Percentiles rank a stretch among this genome's conserved stretches.
Conservation (phyloP, 2,113 vertebrate genomes). For the Perccottus glenii region DNA sequence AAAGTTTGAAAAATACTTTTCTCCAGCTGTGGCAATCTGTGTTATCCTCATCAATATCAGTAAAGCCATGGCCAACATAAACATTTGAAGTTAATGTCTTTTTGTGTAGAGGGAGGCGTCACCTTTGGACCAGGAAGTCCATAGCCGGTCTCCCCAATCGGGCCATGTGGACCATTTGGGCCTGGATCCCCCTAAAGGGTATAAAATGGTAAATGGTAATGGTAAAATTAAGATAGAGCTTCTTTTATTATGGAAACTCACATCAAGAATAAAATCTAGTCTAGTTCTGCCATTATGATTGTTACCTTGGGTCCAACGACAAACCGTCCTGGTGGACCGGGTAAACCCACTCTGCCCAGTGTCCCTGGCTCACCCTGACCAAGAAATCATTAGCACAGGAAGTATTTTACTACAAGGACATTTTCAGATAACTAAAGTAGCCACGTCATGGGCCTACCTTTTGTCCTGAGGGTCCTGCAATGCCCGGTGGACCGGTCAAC, state of each 20-base stretch:
- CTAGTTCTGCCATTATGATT: too few relatives aligned
- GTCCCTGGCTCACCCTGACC: conserved; percentile 86
- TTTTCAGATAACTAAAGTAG: not conserved
- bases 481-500: conserved; percentile 82
- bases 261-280: conserved; percentile 23
- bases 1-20: conserved; percentile 6
- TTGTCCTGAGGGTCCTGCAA: conserved; percentile 84
- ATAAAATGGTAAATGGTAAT: not conserved
- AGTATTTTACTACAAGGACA: not conserved
- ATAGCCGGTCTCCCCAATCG: conserved; percentile 87
- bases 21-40: not conserved
- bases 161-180: conserved; percentile 82
- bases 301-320: conserved; percentile 86
- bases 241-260: not conserved
- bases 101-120: conserved; percentile 6
- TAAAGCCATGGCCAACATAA: not conserved
- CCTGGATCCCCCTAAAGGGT: conserved; percentile 84
- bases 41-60: not conserved
- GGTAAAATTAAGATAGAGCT: too few relatives aligned
- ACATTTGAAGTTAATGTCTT: not conserved
- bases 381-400: not conserved
- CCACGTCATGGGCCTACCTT: conserved; percentile 74
- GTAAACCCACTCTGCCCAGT: conserved; percentile 81
- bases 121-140: conserved; percentile 92
- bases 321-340: conserved; percentile 84